Base-by-base conservation (phyloP, 2,797 vertebrate genomes). In the Fratercula arctica region DNA sequence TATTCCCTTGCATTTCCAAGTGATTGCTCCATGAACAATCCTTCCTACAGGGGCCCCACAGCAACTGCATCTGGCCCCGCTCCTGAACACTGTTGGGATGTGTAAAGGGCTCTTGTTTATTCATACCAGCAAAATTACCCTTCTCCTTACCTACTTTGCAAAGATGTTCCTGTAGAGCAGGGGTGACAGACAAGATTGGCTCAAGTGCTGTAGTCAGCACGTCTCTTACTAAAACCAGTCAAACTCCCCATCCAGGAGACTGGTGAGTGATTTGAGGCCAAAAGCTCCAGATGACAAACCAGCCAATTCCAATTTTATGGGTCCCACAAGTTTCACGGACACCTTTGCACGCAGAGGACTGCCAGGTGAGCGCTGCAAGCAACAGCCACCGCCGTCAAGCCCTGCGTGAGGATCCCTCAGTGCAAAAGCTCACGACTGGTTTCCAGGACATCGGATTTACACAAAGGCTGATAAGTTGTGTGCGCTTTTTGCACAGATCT, bases 21-120 rank as follows among this genome's bases (percentile, higher is more conserved):
- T 1, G 35, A 28, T 69, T 1, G 1, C 16, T 80, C 78, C 20
- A 2, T 1, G 2, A 25, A 41, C 2, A 28, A 25, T 48, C 54
- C 59, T 51, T 75, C 16, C 29, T 46, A 0, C 28, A 4, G 37
- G 39, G 60, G 14, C 56, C 67, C 41, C 2, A 1, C 72, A 53
- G 26, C 39, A 16, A 6, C n/a, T 19, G 24, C 21, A 0, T 28
- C 21, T 0, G 0, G 33, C 20, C 61, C 1, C 7, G 0, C 33
- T 26, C 29, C 68, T 8, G 7, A 69, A 31, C 18, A 2, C 51
- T 0, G 25, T 53, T 26, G 28, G 54, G 33, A 11, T 18, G 37
- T 11, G 25, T 19, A 9, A 53, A 68, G 45, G 46, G 41, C 21
- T 13, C 54, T 83, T 31, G 33, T 25, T 53, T 37, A 4, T 3